Percentiles rank a stretch among this genome's conserved stretches.
These are phyloP conservation scores for Oligia latruncula DNA, from an alignment of 2,888 invertebrate genomes.

Conservation along the genomic window DNA sequence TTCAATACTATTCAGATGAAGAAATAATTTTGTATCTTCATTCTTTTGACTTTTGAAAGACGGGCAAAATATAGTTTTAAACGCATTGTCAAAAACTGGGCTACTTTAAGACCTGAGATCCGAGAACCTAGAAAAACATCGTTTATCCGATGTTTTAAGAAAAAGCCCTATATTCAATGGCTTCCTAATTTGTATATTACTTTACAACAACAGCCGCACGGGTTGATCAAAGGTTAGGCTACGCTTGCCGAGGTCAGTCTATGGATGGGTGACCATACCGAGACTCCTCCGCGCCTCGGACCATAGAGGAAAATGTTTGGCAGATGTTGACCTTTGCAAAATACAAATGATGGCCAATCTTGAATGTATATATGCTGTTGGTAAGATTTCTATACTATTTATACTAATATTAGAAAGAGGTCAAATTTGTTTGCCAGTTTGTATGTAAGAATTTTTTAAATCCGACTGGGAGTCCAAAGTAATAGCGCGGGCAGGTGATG, in stretches of 20 bases:
- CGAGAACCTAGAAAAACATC: not conserved
- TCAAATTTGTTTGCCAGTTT: too few relatives aligned
- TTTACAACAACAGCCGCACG: too few relatives aligned
- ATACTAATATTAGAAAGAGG: too few relatives aligned
- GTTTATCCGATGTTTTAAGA: not conserved
- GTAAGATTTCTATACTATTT: too few relatives aligned
- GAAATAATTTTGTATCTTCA: slow-evolving; percentile 1
- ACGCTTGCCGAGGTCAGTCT: not conserved
- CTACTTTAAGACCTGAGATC: not conserved
- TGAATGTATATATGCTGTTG: too few relatives aligned
- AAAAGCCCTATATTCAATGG: not conserved
- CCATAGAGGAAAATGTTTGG: not conserved
- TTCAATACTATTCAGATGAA: slow-evolving; percentile 8
- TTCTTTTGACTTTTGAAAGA: slow-evolving; percentile 12
- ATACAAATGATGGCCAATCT: not conserved
- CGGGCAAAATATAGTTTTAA: not conserved
- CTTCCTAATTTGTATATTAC: not conserved
- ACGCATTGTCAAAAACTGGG: not conserved
- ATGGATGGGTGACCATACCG: not conserved
- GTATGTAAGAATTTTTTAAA: too few relatives aligned
- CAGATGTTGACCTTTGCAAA: not conserved
- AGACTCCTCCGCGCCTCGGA: not conserved
- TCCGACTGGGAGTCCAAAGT: too few relatives aligned
- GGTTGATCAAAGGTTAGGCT: not conserved
- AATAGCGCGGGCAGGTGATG: too few relatives aligned